Base-by-base conservation (phyloP, 2,888 invertebrate species). In the Holacanthella duospinosa region DNA sequence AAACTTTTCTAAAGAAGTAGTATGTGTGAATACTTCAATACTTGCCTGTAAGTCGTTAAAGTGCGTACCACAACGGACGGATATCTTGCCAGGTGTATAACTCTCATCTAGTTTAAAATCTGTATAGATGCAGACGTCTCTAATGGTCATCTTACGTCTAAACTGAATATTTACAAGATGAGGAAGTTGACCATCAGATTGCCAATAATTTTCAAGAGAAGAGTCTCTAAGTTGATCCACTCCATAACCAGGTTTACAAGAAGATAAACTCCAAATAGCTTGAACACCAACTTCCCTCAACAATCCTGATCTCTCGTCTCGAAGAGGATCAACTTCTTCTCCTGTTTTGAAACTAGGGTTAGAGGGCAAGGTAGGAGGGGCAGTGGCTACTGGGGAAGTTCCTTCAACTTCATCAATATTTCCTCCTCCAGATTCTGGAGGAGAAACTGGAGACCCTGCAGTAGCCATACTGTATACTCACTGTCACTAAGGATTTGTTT, bases 91-190 rank as follows among this genome's bases (percentile, higher is more conserved):
- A 0, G 99, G 99, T 1, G 99, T 99, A 76, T 99, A 99, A 76
- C 96, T 97, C 79, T 99, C 99, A 79, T 99, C 99, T 44, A 95
- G 80, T 78, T 97, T 99, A 77, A 90, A 99, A 78, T 99, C 97
- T 0, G 95, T 92, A 76, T 94, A 99, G 67, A 99, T 88, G 77
- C 92, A 94, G 70, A 99, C 89, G 78, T 95, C 93, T 58, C 89
- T 87, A 12, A 99, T 88, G 69, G 93, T 92, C 0, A 93, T 97
- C 79, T 96, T 96, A 68, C 89, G 84, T 75, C 90, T 87, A 76
- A 97, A 97, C 75, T 96, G 94, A 69, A 99, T 92, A 76, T 96
- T 97, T 0, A 99, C 93, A 68, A 96, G 81, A 79, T 99, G 99
- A 2, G 99, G 99, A 67, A 99, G 82, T 72, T 96, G 96, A 0